Conservation (phyloP, 2,888 invertebrate genomes). For the Schizaphis graminum region DNA sequence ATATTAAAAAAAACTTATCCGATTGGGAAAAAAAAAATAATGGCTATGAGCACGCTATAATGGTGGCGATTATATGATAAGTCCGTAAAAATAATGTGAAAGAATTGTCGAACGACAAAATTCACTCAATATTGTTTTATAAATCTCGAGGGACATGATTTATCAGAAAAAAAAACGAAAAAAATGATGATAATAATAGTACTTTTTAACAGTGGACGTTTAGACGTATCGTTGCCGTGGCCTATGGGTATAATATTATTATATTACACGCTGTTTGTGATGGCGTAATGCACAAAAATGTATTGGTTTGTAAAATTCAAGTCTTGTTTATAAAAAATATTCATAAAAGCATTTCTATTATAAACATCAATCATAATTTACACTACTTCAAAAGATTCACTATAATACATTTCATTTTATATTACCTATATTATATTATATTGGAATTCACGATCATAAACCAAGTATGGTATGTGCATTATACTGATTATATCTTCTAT, state of each 20-base stretch:
- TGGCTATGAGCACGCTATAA: not conserved
- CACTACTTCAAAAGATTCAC: conserved; percentile 1
- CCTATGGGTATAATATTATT: not conserved
- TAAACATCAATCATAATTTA: conserved; percentile 13
- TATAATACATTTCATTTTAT: not conserved
- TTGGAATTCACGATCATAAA: not conserved
- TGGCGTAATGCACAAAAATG: not conserved
- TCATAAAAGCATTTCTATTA: not conserved
- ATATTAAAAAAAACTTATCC: conserved; percentile 34
- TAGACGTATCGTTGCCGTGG: too few species aligned
- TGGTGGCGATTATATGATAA: not conserved
- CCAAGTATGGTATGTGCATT: not conserved
- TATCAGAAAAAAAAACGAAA: not conserved
- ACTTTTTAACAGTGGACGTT: not conserved
- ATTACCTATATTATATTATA: not conserved
- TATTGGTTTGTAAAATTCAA: not conserved
- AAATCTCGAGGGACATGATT: not conserved
- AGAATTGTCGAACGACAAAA: not conserved
- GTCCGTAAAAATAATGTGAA: not conserved
- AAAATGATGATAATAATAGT: not conserved
- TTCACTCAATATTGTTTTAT: conserved; percentile 8
- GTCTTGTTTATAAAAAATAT: not conserved
- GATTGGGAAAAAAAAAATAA: conserved; percentile 21
- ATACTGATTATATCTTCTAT: not conserved
- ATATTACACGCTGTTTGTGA: not conserved